These are phyloP conservation scores for Cantharis rufa DNA, from an alignment of 2,888 invertebrate genomes.

Conservation along the genomic window DNA sequence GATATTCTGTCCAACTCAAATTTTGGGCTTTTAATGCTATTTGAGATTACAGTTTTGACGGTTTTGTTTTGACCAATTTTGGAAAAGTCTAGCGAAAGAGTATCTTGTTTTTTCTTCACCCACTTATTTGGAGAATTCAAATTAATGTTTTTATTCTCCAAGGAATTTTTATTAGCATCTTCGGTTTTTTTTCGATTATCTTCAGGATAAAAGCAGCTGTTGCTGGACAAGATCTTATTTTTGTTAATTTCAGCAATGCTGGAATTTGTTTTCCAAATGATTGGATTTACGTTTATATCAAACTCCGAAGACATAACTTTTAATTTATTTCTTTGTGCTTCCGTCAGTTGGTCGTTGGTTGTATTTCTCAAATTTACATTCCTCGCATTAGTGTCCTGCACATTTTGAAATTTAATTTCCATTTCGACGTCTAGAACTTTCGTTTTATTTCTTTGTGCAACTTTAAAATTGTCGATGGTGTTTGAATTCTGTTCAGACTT, in stretches of 20 bases:
- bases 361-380: slow-evolving; percentile 11
- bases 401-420: slow-evolving; percentile 51
- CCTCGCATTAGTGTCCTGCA: slow-evolving; percentile 38
- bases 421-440: slow-evolving; percentile 61
- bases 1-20: slow-evolving; percentile 40
- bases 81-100: slow-evolving; percentile 40
- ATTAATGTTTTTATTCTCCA: background rate
- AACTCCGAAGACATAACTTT: slow-evolving; percentile 67
- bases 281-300: slow-evolving; percentile 51
- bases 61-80: slow-evolving; percentile 25
- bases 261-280: slow-evolving; percentile 11
- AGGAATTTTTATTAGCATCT: slow-evolving; percentile 41
- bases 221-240: slow-evolving; percentile 45
- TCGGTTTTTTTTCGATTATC: slow-evolving; percentile 40
- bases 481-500: background rate
- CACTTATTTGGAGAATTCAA: background rate
- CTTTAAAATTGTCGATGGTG: slow-evolving; percentile 51
- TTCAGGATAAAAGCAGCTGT: slow-evolving; percentile 39
- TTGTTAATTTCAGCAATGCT: slow-evolving; percentile 41
- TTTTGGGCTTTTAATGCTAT: slow-evolving; percentile 31
- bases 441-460: slow-evolving; percentile 56
- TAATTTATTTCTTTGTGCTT: slow-evolving; percentile 64
- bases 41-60: slow-evolving; percentile 13
- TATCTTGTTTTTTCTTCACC: slow-evolving; percentile 38
- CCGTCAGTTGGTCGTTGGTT: slow-evolving; percentile 56